Conservation (phyloP, 2,888 invertebrate genomes). For the Zeuzera pyrina region DNA sequence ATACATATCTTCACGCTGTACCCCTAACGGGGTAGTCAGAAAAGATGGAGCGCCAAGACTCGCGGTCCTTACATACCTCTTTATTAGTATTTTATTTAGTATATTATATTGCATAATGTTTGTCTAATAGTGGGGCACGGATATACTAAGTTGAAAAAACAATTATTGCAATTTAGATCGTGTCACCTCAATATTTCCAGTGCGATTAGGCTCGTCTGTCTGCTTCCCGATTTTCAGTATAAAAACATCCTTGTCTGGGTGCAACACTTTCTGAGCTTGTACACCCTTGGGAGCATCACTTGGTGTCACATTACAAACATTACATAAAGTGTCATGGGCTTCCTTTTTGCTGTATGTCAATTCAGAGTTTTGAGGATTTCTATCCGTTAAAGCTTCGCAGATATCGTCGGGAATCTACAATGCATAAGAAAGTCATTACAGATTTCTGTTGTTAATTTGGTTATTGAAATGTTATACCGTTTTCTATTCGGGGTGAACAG, state of each 20-base stretch:
- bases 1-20: too few species aligned
- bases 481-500: too few species aligned
- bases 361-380: conserved; percentile 50
- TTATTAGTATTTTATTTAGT: too few species aligned
- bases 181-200: conserved; percentile 77
- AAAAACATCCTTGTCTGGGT: conserved; percentile 81
- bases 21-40: too few species aligned
- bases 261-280: conserved; percentile 70
- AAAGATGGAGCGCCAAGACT: too few species aligned
- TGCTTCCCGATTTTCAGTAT: conserved; percentile 83
- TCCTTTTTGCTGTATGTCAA: conserved; percentile 42
- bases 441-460: too few species aligned
- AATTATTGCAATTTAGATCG: not conserved
- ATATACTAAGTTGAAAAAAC: not conserved
- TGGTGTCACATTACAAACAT: conserved; percentile 60
- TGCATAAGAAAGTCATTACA: too few species aligned
- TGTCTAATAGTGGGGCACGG: too few species aligned
- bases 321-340: conserved; percentile 37
- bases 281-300: conserved; percentile 68
- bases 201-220: conserved; percentile 68
- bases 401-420: conserved; percentile 58
- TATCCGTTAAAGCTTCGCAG: conserved; percentile 48
- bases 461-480: too few species aligned
- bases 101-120: too few species aligned
- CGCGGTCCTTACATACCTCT: too few species aligned